Evolutionary conservation across 2,888 invertebrate species (phyloP).

Genomic region (Hermodice carunculata): DNA sequence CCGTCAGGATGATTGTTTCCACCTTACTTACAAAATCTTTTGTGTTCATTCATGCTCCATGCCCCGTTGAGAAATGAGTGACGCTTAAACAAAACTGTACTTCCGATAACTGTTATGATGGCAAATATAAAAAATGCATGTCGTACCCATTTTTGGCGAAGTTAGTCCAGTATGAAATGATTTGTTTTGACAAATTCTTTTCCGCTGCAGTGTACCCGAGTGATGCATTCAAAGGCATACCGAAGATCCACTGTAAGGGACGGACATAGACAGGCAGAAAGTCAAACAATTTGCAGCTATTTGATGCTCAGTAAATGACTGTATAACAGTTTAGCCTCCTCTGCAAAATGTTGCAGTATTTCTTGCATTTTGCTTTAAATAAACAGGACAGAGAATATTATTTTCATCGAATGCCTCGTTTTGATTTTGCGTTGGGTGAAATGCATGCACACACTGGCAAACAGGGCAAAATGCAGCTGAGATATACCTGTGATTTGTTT

Average conservation of each 20-base stretch:
- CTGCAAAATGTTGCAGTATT: background rate
- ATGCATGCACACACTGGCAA: no score
- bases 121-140: no score
- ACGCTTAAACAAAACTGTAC: no score
- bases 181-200: conserved; percentile 83
- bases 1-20: no score
- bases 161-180: conserved; percentile 95
- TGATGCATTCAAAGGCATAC: conserved; percentile 41
- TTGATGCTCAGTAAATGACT: background rate
- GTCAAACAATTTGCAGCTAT: background rate
- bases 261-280: background rate
- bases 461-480: no score
- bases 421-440: no score
- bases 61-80: no score
- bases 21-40: no score
- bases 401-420: no score
- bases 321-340: no score
- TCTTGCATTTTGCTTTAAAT: background rate
- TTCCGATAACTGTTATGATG: no score
- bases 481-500: background rate
- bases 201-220: conserved; percentile 84
- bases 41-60: no score
- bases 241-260: conserved; percentile 42
- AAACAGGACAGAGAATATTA: background rate
- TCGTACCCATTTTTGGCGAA: conserved; percentile 93